These are phyloP conservation scores for Nudaria mundana DNA, from an alignment of 2,888 invertebrate species.

Conservation along the genomic window DNA sequence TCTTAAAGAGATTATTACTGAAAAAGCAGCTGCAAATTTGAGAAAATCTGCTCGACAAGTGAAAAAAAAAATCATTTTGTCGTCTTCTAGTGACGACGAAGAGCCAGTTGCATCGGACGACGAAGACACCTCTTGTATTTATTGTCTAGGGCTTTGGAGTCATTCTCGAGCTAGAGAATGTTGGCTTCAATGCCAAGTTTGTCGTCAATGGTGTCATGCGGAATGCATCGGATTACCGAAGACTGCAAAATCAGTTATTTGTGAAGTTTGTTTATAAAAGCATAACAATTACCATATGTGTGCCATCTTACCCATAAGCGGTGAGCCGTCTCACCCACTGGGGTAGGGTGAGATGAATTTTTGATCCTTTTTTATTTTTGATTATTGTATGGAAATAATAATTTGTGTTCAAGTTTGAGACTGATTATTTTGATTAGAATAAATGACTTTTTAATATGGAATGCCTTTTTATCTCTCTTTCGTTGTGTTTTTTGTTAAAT, in stretches of 20 bases:
- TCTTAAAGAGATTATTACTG: neutral
- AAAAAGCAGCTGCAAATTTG: neutral
- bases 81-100: constrained; percentile 3
- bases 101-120: constrained; percentile 3
- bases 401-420: neutral
- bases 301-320: too few species aligned
- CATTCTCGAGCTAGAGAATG: constrained; percentile 3
- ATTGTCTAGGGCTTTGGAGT: constrained; percentile 6
- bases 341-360: constrained; percentile 3
- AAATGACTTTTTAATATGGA: neutral
- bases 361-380: neutral
- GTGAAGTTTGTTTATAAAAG: neutral
- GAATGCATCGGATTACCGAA: constrained; percentile 3
- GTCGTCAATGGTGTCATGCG: constrained; percentile 5
- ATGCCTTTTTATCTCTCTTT: neutral
- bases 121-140: neutral
- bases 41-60: neutral
- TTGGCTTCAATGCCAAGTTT: constrained; percentile 6
- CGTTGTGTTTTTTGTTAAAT: neutral
- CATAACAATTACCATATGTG: neutral
- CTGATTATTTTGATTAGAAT: neutral
- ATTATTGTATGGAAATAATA: neutral
- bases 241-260: constrained; percentile 1
- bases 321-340: neutral
- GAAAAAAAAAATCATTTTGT: neutral